These are phyloP conservation scores for Coendou prehensilis DNA, from an alignment of 2,797 vertebrate species.

Conservation along the genomic window DNA sequence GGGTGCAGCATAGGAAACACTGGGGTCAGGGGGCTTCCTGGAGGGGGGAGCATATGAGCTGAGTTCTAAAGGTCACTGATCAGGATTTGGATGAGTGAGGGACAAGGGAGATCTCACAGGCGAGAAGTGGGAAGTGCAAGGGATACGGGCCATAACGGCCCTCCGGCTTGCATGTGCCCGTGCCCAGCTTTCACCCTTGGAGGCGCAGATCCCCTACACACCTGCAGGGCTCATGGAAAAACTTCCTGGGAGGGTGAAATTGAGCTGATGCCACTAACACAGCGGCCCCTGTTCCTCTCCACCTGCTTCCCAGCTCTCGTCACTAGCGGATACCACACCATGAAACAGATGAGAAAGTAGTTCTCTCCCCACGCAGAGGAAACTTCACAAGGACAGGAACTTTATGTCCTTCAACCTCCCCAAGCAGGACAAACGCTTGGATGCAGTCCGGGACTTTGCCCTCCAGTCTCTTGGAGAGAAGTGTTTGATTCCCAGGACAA, in stretches of 20 bases:
- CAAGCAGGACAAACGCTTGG: not conserved
- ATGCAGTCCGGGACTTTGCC: not conserved
- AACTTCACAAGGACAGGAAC: not conserved
- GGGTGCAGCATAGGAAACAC: not conserved
- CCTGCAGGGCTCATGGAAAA: not conserved
- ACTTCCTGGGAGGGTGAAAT: not conserved
- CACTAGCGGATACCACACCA: too few relatives aligned
- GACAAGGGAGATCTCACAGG: not conserved
- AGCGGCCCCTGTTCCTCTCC: too few relatives aligned
- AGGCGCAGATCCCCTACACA: not conserved
- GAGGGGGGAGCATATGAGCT: not conserved
- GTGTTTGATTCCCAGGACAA: not conserved
- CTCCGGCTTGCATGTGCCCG: not conserved
- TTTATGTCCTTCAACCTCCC: not conserved
- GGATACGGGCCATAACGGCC: not conserved
- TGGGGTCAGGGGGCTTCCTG: not conserved
- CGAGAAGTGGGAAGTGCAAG: fast-evolving
- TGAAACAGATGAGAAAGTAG: not conserved
- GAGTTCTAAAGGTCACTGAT: not conserved
- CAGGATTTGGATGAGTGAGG: not conserved
- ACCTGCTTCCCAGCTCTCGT: too few relatives aligned
- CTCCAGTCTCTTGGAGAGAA: not conserved
- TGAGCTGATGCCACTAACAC: not conserved
- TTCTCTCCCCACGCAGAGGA: not conserved
- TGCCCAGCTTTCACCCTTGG: not conserved